Base-by-base conservation (phyloP, 2,888 invertebrate species). In the Antitype chi region DNA sequence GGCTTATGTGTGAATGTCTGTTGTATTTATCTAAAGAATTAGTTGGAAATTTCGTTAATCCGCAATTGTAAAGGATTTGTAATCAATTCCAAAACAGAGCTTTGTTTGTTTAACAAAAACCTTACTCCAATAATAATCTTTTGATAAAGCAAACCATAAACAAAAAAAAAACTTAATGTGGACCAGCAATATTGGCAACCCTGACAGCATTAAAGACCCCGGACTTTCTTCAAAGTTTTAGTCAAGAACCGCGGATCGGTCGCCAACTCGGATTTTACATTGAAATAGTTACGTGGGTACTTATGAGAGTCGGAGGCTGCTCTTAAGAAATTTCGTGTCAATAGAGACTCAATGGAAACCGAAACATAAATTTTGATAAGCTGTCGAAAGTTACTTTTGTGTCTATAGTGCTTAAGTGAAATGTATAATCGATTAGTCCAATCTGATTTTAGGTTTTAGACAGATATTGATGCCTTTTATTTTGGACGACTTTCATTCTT, bases 251-350 rank as follows among this genome's bases (percentile, higher is more conserved):
- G 74, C 74, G 78, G 80, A 86, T 87, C 88, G 85, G 80, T 86
- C 82, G 74, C 63, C 38, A 57, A 85, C 85, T 87, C 76, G 55
- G 76, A 85, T 87, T 87, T 89, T 86, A 90, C 89, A 87, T 89
- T 88, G 86, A 77, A 89, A 89, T 90, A 90, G 86, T 90, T 90
- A 79, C 69, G 70, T 78, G 77, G 70, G 76, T 82, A 84, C 75
- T 80, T 82, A 69, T 15, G 38, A 60, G 76, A 85, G 70, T 81
- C 74, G 68, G 74, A 63, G 66, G 67, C 43, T 64, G 72, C 63
- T 77, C 75, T 78, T 66, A 86, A 82, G 70, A 70, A 85, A 82
- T 84, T 82, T 81, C 23, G 49, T 66, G 60, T 60, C 67, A 82
- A 78, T 78, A 79, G 74, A 68, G 63, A 70, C 69, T 57, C 25